Evolutionary conservation across 2,797 vertebrate genomes (phyloP), one percentile per base, ranked within the genome.

Genomic region (Loris lydekkerianus): DNA sequence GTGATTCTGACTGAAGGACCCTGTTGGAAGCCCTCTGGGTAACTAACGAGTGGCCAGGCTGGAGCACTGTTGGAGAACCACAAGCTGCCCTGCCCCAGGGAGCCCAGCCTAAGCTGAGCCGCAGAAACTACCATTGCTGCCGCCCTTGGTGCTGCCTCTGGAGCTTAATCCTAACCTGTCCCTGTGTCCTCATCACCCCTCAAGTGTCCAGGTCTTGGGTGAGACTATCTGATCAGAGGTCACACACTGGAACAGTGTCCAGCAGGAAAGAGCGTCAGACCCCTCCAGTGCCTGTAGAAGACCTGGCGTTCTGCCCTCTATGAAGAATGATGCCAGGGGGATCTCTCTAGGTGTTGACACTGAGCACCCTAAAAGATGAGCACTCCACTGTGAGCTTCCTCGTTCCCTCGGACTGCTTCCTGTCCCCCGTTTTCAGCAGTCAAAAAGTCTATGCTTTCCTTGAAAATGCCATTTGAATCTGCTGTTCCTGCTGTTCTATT

Each of bases 401-500:
- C 15, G 3, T 88, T 70, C 5, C 46, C 34, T 46, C 76, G 23
- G 17, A 27, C 75, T 86, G 8, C 40, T 58, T 67, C 72, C 27
- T 86, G 31, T 81, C 18, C 3, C 1, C 53, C 60, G 31, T 70
- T 84, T 21, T 78, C n/a, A 60, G 58, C 1, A 86, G 37, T 82
- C 82, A 56, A 65, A 69, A 29, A 69, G 58, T 29, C 90, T 93
- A 76, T 10, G 17, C 72, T 92, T 82, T 80, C 82, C 85, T 90
- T 82, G 23, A 56, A 83, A 76, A 87, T 91, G 15, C 65, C 27
- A 10, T 89, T 65, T 76, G 58, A 14, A 31, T 86, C 53, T 27
- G 31, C 65, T 72, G 69, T 31, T 93, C 53, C 53, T 49, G 11
- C 40, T 70, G 93, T 76, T 92, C 58, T 58, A 65, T 97, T 89